These are phyloP conservation scores for Zosterops hypoxanthus DNA, from an alignment of 2,113 vertebrate genomes.

Conservation along the genomic window DNA sequence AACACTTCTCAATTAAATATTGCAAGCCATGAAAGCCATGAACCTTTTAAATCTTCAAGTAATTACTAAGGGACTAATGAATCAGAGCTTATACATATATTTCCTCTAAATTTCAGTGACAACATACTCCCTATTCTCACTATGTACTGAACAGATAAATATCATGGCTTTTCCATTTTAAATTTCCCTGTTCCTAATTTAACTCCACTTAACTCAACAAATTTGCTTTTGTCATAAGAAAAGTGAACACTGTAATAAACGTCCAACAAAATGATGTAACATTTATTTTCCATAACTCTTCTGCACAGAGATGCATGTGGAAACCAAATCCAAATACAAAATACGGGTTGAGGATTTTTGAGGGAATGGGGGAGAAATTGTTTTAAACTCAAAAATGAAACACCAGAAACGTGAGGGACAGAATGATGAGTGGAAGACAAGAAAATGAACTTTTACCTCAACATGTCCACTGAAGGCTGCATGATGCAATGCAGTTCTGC, in stretches of 20 bases:
- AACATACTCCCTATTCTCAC: background rate
- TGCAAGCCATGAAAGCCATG: background rate
- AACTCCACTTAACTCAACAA: background rate
- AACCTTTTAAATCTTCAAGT: background rate
- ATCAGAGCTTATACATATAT: background rate
- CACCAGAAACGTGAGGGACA: background rate
- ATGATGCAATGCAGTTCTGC: slow-evolving; percentile 94
- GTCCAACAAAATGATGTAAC: background rate
- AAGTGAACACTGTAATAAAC: background rate
- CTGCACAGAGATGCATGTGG: background rate
- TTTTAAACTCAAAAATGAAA: background rate
- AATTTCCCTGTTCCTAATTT: background rate
- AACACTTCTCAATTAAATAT: background rate
- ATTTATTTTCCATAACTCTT: background rate
- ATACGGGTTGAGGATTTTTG: fast-evolving
- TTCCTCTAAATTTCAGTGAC: background rate
- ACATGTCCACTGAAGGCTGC: slow-evolving; percentile 96
- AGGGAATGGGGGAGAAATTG: background rate
- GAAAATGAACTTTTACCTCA: slow-evolving; percentile 79
- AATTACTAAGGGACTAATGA: background rate
- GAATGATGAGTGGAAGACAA: background rate
- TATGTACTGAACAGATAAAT: background rate
- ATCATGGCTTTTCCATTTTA: background rate
- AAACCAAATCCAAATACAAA: background rate
- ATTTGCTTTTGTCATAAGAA: background rate